These are phyloP conservation scores for Galaxea fascicularis DNA, from an alignment of 92 coral and sea anemone genomes.

Conservation along the genomic window DNA sequence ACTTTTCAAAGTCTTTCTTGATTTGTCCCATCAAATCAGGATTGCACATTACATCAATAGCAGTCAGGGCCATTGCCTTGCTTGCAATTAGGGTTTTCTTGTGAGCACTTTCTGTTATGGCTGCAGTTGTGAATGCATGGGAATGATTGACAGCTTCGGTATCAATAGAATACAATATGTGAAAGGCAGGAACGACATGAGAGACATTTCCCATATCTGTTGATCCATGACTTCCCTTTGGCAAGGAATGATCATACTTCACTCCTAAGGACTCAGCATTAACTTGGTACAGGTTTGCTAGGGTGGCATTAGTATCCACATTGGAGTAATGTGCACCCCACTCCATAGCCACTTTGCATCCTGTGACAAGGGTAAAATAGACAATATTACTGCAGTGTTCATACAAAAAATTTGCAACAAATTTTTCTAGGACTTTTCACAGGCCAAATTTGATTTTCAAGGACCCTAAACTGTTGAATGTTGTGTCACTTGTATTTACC, in stretches of 20 bases:
- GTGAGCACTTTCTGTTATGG: slow-evolving; percentile 71
- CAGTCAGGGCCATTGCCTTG: slow-evolving; percentile 83
- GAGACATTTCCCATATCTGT: slow-evolving; percentile 92
- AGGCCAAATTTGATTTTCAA: no score
- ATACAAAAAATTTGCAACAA: no score
- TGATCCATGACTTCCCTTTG: slow-evolving; percentile 54
- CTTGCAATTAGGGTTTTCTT: slow-evolving; percentile 75
- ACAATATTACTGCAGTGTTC: background rate
- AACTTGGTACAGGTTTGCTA: slow-evolving; percentile 73
- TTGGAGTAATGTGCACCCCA: slow-evolving; percentile 55
- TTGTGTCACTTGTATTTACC: no score
- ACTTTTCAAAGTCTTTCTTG: slow-evolving; percentile 54
- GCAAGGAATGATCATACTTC: slow-evolving; percentile 14
- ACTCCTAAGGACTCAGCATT: slow-evolving; percentile 71
- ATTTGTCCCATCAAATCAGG: slow-evolving; percentile 58
- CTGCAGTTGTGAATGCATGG: slow-evolving; percentile 68
- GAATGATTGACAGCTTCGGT: slow-evolving; percentile 74
- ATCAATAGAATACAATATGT: slow-evolving; percentile 66
- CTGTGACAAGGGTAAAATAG: slow-evolving; percentile 17
- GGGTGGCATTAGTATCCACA: slow-evolving; percentile 58
- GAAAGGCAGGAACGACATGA: slow-evolving; percentile 69
- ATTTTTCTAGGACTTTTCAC: no score
- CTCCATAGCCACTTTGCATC: slow-evolving; percentile 64
- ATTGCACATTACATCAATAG: slow-evolving; percentile 74
- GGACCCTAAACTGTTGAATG: no score